These are phyloP conservation scores for Athalia cordata DNA, from an alignment of 2,888 invertebrate species.

Conservation along the genomic window DNA sequence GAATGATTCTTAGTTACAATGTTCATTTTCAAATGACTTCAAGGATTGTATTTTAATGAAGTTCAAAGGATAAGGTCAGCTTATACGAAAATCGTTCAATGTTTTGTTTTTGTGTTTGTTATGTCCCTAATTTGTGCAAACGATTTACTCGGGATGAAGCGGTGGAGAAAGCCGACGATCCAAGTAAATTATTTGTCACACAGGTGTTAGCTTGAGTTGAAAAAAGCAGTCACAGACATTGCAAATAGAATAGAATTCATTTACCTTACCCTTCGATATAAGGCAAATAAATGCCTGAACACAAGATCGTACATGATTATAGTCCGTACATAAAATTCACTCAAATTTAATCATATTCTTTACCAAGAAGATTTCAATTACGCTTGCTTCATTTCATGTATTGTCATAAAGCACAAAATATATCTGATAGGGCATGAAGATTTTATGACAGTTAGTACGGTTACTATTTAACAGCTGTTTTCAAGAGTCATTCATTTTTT, in stretches of 20 bases:
- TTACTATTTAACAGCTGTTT: slow-evolving; percentile 17
- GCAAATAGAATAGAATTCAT: not conserved
- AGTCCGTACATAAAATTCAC: slow-evolving; percentile 16
- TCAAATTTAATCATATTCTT: slow-evolving; percentile 32
- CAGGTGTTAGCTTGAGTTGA: not conserved
- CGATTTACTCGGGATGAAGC: not conserved
- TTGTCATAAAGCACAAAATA: not conserved
- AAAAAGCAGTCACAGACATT: not conserved
- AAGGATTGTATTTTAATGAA: not conserved
- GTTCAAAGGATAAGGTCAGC: slow-evolving; percentile 5
- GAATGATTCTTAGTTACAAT: not conserved
- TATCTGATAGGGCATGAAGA: not conserved
- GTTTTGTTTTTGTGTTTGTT: not conserved
- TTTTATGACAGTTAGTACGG: slow-evolving; percentile 1
- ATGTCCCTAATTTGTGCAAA: not conserved
- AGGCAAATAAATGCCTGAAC: slow-evolving; percentile 8
- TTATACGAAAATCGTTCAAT: slow-evolving; percentile 1
- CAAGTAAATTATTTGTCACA: not conserved
- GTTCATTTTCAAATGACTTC: not conserved
- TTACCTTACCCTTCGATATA: slow-evolving; percentile 32
- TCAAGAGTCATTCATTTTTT: slow-evolving; percentile 29
- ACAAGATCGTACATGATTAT: slow-evolving; percentile 8
- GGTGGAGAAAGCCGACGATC: not conserved
- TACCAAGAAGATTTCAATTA: slow-evolving; percentile 8
- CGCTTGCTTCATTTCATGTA: slow-evolving; percentile 4